Percentiles rank a stretch among this genome's conserved stretches.
phyloP scores from a whole-genome alignment of 2,888 invertebrate species.

The Caradrina clavipalpis region DNA sequence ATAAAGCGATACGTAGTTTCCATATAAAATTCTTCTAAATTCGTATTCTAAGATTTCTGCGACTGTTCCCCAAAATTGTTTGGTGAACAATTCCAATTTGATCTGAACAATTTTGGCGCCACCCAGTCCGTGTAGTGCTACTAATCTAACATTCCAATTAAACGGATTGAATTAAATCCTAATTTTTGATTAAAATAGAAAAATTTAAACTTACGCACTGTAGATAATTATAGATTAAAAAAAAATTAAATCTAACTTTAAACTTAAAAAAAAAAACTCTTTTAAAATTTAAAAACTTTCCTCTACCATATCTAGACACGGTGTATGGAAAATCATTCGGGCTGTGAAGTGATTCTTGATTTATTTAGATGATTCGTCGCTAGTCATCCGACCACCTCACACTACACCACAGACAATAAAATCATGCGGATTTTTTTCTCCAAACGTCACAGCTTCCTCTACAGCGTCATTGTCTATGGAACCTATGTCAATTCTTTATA shows the following conservation, averaged over 20 bases:
- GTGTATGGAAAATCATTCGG: conserved; percentile 89
- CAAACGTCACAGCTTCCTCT: conserved; percentile 55
- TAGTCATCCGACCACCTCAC: conserved; percentile 61
- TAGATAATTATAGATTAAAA: conserved; percentile 88
- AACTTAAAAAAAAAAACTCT: conserved; percentile 74
- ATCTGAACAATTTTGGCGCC: conserved; percentile 66
- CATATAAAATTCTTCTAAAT: conserved; percentile 88
- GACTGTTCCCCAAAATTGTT: conserved; percentile 68
- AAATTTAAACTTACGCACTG: conserved; percentile 88
- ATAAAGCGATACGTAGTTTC: conserved; percentile 86
- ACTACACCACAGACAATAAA: conserved; percentile 80
- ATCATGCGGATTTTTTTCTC: conserved; percentile 65
- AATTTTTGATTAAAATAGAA: conserved; percentile 86
- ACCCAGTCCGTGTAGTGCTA: conserved; percentile 80
- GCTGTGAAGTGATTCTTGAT: conserved; percentile 88
- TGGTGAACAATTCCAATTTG: conserved; percentile 63
- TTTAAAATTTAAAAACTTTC: conserved; percentile 78
- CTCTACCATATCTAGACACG: conserved; percentile 88
- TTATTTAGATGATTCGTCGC: conserved; percentile 79
- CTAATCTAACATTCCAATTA: conserved; percentile 86
- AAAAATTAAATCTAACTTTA: conserved; percentile 77
- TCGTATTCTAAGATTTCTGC: conserved; percentile 84
- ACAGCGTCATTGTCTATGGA: conserved; percentile 59
- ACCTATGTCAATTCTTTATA: conserved; percentile 79
- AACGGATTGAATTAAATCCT: conserved; percentile 82